Conservation (phyloP, 2,888 invertebrate species). For the Caenorhabditis sp. region DNA sequence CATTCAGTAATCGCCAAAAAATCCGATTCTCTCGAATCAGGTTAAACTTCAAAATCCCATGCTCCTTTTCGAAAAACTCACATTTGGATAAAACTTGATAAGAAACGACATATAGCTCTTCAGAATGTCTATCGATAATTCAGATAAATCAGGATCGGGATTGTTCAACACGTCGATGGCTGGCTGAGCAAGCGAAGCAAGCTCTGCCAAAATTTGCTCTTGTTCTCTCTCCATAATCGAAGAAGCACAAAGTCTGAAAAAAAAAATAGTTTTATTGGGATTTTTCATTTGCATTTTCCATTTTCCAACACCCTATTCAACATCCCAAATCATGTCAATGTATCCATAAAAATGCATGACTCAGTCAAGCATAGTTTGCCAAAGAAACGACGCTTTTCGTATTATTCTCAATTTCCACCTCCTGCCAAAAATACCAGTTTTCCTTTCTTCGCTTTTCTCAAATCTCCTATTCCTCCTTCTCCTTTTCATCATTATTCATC, state of each 20-base stretch:
- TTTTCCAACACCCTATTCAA: too few species aligned
- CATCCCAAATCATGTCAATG: neutral
- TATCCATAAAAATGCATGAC: neutral
- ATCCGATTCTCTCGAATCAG: too few species aligned
- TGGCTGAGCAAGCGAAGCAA: constrained; percentile 34
- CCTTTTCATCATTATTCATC: neutral
- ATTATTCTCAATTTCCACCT: neutral
- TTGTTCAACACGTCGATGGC: constrained; percentile 40
- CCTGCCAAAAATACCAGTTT: constrained; percentile 1
- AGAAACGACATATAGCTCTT: constrained; percentile 31
- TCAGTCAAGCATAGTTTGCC: neutral
- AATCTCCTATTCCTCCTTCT: neutral
- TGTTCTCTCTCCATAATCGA: constrained; percentile 39
- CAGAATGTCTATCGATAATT: constrained; percentile 39
- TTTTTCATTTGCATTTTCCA: too few species aligned
- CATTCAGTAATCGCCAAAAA: too few species aligned
- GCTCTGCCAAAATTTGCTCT: constrained; percentile 30
- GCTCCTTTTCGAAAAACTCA: too few species aligned
- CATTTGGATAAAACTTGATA: constrained; percentile 24
- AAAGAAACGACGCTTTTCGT: too few species aligned
- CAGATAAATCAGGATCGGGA: constrained; percentile 45
- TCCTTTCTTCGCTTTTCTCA: constrained; percentile 1
- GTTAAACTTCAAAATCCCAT: too few species aligned
- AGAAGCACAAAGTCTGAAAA: constrained; percentile 36
- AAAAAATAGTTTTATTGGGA: neutral